These are phyloP conservation scores for Incurvaria masculella DNA, from an alignment of 2,888 invertebrate genomes.

Conservation along the genomic window DNA sequence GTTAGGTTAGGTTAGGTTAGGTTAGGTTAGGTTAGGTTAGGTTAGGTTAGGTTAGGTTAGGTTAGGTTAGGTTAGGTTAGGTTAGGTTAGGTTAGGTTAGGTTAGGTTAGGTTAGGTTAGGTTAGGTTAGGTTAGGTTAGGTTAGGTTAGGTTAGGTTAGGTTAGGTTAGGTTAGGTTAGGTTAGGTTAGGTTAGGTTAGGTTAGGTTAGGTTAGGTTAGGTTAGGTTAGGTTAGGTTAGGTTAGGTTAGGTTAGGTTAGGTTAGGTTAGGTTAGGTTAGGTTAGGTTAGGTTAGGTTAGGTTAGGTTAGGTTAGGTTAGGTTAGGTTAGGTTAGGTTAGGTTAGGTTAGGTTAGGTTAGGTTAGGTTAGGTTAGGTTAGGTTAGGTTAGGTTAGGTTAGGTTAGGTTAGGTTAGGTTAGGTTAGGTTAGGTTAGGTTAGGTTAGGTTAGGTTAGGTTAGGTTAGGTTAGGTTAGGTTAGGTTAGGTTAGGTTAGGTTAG, in stretches of 20 bases:
- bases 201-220: constrained; percentile 13
- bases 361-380: constrained; percentile 9
- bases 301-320: constrained; percentile 9
- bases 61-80: constrained; percentile 9
- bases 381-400: constrained; percentile 9
- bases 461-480: constrained; percentile 9
- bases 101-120: constrained; percentile 9
- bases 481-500: constrained; percentile 10
- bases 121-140: constrained; percentile 8
- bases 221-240: constrained; percentile 15
- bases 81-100: constrained; percentile 9
- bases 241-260: constrained; percentile 15
- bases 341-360: constrained; percentile 9
- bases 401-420: constrained; percentile 9
- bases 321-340: constrained; percentile 9
- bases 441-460: constrained; percentile 9
- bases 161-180: constrained; percentile 12
- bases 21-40: constrained; percentile 9
- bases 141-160: constrained; percentile 9
- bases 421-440: constrained; percentile 9
- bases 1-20: constrained; percentile 9
- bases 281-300: constrained; percentile 10
- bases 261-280: constrained; percentile 14
- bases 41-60: constrained; percentile 9
- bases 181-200: constrained; percentile 13